Evolutionary conservation across 1,140 invertebrate genomes (phyloP).

Genomic region (Drosophila triauraria): DNA sequence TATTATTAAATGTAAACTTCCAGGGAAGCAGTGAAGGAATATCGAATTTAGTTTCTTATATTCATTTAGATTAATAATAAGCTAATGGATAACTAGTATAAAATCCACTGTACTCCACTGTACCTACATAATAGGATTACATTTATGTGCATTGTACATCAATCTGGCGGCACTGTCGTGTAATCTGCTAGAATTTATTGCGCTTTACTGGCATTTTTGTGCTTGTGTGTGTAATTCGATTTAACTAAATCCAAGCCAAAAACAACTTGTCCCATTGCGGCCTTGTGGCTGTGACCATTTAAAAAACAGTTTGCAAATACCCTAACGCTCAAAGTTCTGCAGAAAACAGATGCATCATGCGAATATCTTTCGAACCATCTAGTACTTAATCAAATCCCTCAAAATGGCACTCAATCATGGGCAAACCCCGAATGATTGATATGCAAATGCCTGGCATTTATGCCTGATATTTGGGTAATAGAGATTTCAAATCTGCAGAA

Average conservation of each 20-base stretch:
- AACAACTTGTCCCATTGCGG: conserved; percentile 12
- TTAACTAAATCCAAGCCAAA: conserved; percentile 49
- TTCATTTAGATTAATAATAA: neutral
- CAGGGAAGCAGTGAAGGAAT: too few relatives aligned
- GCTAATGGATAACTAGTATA: neutral
- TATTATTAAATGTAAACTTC: too few relatives aligned
- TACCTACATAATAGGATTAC: neutral
- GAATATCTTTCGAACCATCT: conserved; percentile 8
- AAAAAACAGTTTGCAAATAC: conserved; percentile 40
- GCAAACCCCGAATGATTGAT: conserved; percentile 16
- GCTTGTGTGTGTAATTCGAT: conserved; percentile 61
- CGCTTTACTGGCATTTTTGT: conserved; percentile 48
- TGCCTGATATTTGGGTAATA: conserved; percentile 7
- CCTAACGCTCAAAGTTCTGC: neutral
- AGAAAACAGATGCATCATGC: neutral
- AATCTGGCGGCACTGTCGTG: conserved; percentile 37
- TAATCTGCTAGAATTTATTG: conserved; percentile 79
- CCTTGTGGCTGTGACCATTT: conserved; percentile 39
- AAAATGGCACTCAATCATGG: conserved; percentile 22
- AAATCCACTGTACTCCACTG: neutral
- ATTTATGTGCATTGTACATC: conserved; percentile 16
- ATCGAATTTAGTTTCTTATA: neutral
- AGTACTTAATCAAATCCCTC: conserved; percentile 17
- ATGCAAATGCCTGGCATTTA: conserved; percentile 1
- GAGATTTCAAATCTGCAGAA: neutral